These are phyloP conservation scores for Eueremaeus valkanovi DNA, from an alignment of 2,888 invertebrate genomes.

Conservation along the genomic window DNA sequence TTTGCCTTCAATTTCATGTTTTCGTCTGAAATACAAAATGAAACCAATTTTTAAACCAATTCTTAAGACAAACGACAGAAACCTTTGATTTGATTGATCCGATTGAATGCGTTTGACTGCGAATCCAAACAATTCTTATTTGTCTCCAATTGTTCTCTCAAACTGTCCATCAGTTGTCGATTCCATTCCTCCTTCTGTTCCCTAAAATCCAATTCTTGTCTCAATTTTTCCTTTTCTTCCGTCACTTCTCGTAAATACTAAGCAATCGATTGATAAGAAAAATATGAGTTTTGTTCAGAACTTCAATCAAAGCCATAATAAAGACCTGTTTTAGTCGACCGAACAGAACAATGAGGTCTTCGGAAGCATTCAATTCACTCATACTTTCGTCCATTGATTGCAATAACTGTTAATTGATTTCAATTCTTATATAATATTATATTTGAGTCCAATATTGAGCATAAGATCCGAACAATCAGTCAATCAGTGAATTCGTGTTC, in stretches of 20 bases:
- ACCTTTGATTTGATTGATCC: slow-evolving; percentile 19
- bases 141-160: not conserved
- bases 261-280: not conserved
- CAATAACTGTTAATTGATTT: no score
- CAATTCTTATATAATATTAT: no score
- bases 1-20: not conserved
- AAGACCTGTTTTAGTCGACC: not conserved
- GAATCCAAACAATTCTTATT: not conserved
- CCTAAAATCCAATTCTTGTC: not conserved
- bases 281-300: not conserved
- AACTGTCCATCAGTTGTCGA: not conserved
- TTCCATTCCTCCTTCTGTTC: slow-evolving; percentile 3
- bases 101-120: not conserved
- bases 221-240: slow-evolving; percentile 1
- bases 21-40: not conserved
- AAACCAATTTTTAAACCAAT: not conserved
- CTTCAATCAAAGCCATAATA: not conserved
- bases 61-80: not conserved
- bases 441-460: no score
- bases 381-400: no score
- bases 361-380: no score
- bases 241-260: not conserved
- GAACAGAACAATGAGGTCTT: no score
- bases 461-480: no score
- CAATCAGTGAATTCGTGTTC: no score